Conservation (phyloP, 2,888 invertebrate genomes). For the Sphaerophoria rueppellii region DNA sequence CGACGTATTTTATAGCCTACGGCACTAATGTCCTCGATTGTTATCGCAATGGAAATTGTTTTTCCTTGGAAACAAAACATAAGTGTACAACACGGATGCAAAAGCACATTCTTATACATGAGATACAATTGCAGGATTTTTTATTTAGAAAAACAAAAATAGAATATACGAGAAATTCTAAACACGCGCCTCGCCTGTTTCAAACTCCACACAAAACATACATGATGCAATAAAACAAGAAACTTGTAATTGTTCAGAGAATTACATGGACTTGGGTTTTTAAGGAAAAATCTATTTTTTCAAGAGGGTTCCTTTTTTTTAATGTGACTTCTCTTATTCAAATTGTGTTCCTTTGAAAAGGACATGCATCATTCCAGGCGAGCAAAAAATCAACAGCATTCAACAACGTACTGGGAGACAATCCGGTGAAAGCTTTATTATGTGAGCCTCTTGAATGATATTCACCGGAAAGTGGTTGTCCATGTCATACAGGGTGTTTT, state of each 20-base stretch:
- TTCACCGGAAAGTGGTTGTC: constrained; percentile 1
- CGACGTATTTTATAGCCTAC: constrained; percentile 72
- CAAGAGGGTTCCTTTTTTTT: constrained; percentile 4
- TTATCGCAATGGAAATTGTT: constrained; percentile 71
- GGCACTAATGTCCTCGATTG: constrained; percentile 73
- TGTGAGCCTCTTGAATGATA: constrained; percentile 17
- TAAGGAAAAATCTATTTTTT: constrained; percentile 19
- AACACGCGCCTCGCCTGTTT: background rate
- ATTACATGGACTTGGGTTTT: constrained; percentile 20
- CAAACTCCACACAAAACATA: constrained; percentile 25
- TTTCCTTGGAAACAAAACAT: constrained; percentile 26
- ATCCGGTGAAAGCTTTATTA: constrained; percentile 55
- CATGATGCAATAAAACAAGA: constrained; percentile 51
- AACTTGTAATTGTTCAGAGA: constrained; percentile 57
- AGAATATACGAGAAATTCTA: background rate
- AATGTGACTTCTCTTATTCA: constrained; percentile 38
- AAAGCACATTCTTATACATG: constrained; percentile 37
- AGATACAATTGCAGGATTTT: constrained; percentile 35
- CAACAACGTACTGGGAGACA: constrained; percentile 31
- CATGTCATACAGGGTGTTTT: constrained; percentile 14
- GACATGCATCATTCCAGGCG: constrained; percentile 44
- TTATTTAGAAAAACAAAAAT: background rate
- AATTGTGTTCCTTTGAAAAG: constrained; percentile 8
- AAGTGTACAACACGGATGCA: constrained; percentile 46
- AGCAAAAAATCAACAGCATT: constrained; percentile 3